Evolutionary conservation across 2,113 vertebrate genomes (phyloP).

Genomic region (Amphilophus citrinellus): DNA sequence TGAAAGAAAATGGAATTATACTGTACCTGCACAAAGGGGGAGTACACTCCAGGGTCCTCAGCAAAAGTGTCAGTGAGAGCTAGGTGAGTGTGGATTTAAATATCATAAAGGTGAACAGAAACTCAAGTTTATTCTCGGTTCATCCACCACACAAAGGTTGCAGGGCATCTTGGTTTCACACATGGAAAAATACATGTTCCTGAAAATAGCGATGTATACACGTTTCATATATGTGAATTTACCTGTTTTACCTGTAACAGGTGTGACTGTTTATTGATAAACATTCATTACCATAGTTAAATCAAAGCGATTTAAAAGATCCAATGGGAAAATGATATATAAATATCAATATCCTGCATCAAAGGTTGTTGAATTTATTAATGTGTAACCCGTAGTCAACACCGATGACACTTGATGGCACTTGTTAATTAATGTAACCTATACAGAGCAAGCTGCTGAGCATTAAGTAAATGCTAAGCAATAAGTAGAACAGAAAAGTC

Average conservation of each 20-base stretch:
- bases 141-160: background rate
- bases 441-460: background rate
- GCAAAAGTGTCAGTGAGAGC: background rate
- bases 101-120: conserved; percentile 47
- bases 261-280: background rate
- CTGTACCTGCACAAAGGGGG: conserved; percentile 31
- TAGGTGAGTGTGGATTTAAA: background rate
- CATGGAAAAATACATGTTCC: background rate
- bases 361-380: background rate
- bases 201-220: background rate
- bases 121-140: background rate
- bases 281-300: background rate
- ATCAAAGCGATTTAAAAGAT: conserved; percentile 1
- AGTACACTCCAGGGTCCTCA: background rate
- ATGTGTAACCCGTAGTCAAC: background rate
- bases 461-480: background rate
- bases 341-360: background rate
- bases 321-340: background rate
- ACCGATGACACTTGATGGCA: background rate
- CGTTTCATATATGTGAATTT: background rate
- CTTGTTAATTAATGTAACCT: background rate
- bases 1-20: conserved; percentile 11
- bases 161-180: background rate
- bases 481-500: background rate
- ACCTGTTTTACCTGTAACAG: background rate